Percentiles rank a stretch among this genome's conserved stretches.
These are phyloP conservation scores for Athetis lepigone DNA, from an alignment of 2,888 invertebrate species.

Conservation along the genomic window DNA sequence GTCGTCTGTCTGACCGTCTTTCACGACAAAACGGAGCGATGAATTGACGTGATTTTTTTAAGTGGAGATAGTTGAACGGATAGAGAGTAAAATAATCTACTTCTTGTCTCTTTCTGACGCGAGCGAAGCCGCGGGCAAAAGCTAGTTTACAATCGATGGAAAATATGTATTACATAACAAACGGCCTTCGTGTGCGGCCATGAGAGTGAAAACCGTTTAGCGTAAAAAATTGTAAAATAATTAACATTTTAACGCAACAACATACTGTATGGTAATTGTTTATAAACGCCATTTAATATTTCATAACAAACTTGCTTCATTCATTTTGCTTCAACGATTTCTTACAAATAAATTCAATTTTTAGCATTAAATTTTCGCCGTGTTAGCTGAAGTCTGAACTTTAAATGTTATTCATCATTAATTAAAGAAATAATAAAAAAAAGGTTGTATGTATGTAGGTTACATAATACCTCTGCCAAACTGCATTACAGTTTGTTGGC, in stretches of 20 bases:
- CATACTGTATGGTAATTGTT: conserved; percentile 9
- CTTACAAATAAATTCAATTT: conserved; percentile 11
- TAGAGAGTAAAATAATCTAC: no score
- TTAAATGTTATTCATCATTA: neutral
- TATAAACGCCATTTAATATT: conserved; percentile 17
- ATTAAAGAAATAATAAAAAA: neutral
- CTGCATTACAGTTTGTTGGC: no score
- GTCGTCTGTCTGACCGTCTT: no score
- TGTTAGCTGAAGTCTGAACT: neutral
- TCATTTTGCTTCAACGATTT: conserved; percentile 12
- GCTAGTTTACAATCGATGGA: neutral
- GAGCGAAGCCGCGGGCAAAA: no score
- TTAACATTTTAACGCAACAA: conserved; percentile 33
- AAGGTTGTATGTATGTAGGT: no score
- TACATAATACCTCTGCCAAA: no score
- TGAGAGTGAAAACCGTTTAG: conserved; percentile 38
- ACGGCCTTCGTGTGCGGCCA: conserved; percentile 6
- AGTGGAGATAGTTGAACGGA: no score
- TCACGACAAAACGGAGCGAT: no score
- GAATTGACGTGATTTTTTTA: no score
- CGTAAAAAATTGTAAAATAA: conserved; percentile 21
- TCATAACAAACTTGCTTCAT: neutral
- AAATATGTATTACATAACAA: neutral
- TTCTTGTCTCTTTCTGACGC: no score
- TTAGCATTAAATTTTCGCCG: neutral